These are phyloP conservation scores for Ailuropoda melanoleuca DNA, from an alignment of 2,113 vertebrate species.

Conservation along the genomic window DNA sequence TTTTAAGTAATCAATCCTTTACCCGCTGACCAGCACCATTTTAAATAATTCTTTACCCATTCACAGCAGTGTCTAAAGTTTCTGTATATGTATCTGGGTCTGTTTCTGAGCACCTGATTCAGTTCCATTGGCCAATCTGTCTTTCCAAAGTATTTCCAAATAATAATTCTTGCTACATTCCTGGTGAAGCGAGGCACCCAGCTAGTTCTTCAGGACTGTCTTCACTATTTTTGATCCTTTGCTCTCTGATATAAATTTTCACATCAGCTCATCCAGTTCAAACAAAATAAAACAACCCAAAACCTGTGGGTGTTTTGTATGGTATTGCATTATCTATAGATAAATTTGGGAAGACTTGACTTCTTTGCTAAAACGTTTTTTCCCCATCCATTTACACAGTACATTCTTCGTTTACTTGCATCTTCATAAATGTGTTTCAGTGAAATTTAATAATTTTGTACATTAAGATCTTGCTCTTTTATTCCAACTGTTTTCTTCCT, in stretches of 20 bases:
- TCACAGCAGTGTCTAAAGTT: background rate
- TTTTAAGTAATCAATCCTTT: background rate
- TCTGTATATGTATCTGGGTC: background rate
- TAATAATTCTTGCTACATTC: background rate
- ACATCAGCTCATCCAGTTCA: background rate
- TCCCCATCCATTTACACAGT: background rate
- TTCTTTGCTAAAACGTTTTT: background rate
- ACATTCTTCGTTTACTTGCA: background rate
- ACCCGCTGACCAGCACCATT: background rate
- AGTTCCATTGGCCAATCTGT: background rate
- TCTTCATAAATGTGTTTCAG: background rate
- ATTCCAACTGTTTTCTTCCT: background rate
- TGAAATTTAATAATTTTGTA: background rate
- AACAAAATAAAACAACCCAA: background rate
- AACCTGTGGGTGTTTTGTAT: background rate
- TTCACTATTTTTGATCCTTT: background rate
- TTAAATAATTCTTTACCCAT: background rate
- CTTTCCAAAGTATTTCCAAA: background rate
- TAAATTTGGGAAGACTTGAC: background rate
- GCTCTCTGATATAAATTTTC: background rate
- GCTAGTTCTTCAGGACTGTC: background rate
- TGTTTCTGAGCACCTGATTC: background rate
- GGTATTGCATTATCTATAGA: background rate
- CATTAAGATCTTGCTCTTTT: background rate
- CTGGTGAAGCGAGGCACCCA: background rate